Base-by-base conservation (phyloP, 2,113 vertebrate genomes). In the Rhinoderma darwinii region DNA sequence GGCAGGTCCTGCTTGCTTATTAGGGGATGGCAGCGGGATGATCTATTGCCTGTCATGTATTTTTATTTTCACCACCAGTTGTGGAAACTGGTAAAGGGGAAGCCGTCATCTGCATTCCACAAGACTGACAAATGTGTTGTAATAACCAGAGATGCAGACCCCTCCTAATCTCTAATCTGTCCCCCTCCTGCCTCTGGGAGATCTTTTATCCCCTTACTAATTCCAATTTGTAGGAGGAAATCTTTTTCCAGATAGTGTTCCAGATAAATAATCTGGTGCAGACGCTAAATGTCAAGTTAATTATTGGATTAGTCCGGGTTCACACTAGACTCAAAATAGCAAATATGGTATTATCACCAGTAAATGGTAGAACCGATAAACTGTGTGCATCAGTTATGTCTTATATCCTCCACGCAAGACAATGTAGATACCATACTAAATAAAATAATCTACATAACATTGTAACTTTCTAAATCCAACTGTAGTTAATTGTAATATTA, bases 221-320 rank as follows among this genome's bases (percentile, higher is more conserved):
- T 88, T 83, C 87, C 78, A 83, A 90, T 90, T 92, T 90, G 86
- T 88, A 86, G 86, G 68, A 76, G 66, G 86, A 86, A 77, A 63
- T 66, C 84, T 88, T 75, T 90, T 92, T 89, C 90, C 90, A 89
- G 86, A 84, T 88, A 88, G 39, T 56, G 88, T 80, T 88, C 83
- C 88, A 86, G 88, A 87, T 75, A 14, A 3, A 90, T 37, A 25
- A n/a, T 15, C 68, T 63, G 37, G 59, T 43, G 56, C 37, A 90
- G 88, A 89, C 90, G 89, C 89, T 89, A 88, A 89, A 90, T 91
- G 89, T 89, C 82, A 88, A 89, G 88, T 88, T 88, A 89, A 91
- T 90, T 89, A 91, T 88, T 88, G 88, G 87, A 90, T 90, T 90
- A 81, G 68, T 88, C 76, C 88, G 66, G 59, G 85, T 88, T 44